Evolutionary conservation across 2,888 invertebrate species (phyloP).

Genomic region (Molorchus minor): DNA sequence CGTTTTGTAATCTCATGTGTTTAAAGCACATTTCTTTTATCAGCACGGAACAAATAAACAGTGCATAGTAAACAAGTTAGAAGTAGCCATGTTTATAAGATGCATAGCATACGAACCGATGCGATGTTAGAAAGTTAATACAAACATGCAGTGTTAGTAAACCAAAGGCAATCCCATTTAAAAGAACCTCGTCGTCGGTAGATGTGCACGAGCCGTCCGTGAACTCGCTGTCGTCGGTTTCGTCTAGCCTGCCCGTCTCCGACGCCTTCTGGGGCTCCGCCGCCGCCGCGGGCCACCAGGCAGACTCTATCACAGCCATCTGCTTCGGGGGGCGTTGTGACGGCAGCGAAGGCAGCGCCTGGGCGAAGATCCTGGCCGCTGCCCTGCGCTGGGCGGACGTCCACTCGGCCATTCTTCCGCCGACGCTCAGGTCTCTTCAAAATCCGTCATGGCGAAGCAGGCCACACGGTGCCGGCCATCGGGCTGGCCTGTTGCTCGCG

Average conservation of each 20-base stretch:
- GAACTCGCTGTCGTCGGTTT: conserved; percentile 38
- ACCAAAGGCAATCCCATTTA: conserved; percentile 3
- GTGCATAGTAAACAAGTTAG: no score
- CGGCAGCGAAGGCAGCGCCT: conserved; percentile 50
- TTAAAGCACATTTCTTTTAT: no score
- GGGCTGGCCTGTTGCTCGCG: conserved; percentile 25
- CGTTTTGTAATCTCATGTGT: no score
- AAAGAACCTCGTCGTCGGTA: conserved; percentile 25
- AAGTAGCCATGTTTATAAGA: no score
- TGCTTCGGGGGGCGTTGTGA: conserved; percentile 26
- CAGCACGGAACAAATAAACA: no score
- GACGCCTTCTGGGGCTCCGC: conserved; percentile 25
- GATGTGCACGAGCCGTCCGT: conserved; percentile 14
- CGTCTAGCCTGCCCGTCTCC: conserved; percentile 57
- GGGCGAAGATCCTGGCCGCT: conserved; percentile 64
- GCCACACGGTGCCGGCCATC: conserved; percentile 37
- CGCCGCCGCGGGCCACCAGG: conserved; percentile 63
- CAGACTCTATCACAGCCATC: conserved; percentile 50
- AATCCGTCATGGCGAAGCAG: conserved; percentile 32
- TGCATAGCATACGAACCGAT: no score
- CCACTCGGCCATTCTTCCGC: conserved; percentile 53
- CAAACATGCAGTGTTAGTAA: conserved; percentile 24
- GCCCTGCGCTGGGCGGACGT: conserved; percentile 65
- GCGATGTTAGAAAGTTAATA: conserved; percentile 6
- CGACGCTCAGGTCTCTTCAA: not conserved